Evolutionary conservation across 2,113 vertebrate genomes (phyloP).

Genomic region (Microtus montanus): DNA sequence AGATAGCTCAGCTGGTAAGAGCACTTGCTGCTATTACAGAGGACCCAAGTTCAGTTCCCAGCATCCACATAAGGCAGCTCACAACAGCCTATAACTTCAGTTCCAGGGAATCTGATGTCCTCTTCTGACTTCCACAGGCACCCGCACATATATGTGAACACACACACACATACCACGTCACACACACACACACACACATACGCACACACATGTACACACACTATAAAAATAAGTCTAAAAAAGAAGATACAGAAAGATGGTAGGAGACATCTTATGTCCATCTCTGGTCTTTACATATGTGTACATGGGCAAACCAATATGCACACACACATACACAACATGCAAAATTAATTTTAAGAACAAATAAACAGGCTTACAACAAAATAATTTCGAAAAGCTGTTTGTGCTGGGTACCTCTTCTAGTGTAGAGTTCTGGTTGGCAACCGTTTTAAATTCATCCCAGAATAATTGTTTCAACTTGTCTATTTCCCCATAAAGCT

Average conservation of each 20-base stretch:
- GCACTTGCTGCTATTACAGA: background rate
- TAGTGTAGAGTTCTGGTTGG: constrained; percentile 80
- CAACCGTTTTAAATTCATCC: constrained; percentile 78
- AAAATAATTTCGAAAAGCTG: background rate
- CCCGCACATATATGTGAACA: background rate
- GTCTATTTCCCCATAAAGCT: constrained; percentile 80
- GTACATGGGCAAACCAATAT: background rate
- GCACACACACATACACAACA: background rate
- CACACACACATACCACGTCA: background rate
- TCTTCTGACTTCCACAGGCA: background rate
- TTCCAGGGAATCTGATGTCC: background rate
- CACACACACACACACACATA: background rate
- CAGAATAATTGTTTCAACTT: constrained; percentile 82
- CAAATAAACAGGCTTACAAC: background rate
- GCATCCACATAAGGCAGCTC: background rate
- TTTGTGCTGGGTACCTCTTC: constrained; percentile 80
- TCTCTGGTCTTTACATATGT: background rate
- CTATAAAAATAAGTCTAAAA: background rate
- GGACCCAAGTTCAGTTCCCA: background rate
- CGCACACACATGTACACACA: background rate
- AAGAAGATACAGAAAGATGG: background rate
- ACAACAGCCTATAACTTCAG: background rate
- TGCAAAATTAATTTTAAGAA: background rate
- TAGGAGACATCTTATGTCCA: background rate
- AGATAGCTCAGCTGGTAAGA: background rate